A percentile compares a stretch with the other conserved stretches of the same genome.
Conservation (phyloP, 1,140 invertebrate species). For the Latrodectus geometricus region DNA sequence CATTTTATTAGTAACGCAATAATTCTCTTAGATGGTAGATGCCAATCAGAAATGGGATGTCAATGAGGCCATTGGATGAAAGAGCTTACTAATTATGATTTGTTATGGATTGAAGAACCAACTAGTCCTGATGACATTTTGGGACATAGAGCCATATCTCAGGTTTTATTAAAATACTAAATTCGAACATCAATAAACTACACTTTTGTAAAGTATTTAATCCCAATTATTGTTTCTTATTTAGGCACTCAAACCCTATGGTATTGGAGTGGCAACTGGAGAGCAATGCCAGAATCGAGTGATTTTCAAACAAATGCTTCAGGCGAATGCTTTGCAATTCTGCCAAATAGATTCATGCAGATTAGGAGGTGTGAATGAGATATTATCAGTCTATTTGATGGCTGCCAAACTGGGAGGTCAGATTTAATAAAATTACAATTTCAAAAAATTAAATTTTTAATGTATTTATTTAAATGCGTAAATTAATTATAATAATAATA, state of each 20-base stretch:
- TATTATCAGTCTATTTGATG: constrained; percentile 89
- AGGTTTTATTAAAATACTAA: constrained; percentile 69
- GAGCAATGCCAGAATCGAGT: constrained; percentile 92
- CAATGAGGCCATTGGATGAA: constrained; percentile 89
- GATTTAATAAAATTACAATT: constrained; percentile 45
- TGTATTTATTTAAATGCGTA: too few species aligned
- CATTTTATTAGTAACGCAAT: too few species aligned
- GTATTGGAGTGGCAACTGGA: constrained; percentile 87
- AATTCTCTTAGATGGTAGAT: constrained; percentile 79
- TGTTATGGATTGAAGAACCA: constrained; percentile 92
- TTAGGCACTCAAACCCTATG: constrained; percentile 71
- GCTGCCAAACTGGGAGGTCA: constrained; percentile 74
- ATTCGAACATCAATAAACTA: not conserved
- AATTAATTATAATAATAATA: too few species aligned
- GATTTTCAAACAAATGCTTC: constrained; percentile 92
- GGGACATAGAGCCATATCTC: constrained; percentile 82
- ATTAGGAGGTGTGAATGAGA: constrained; percentile 89
- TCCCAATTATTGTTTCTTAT: constrained; percentile 6
- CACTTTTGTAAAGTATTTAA: not conserved
- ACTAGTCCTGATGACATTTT: constrained; percentile 91
- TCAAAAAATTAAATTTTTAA: too few species aligned
- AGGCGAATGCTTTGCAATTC: constrained; percentile 82
- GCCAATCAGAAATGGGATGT: constrained; percentile 94
- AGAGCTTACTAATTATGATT: constrained; percentile 78
- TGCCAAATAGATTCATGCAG: constrained; percentile 92